These are phyloP conservation scores for Erebia epiphron DNA, from an alignment of 2,888 invertebrate species.

Conservation along the genomic window DNA sequence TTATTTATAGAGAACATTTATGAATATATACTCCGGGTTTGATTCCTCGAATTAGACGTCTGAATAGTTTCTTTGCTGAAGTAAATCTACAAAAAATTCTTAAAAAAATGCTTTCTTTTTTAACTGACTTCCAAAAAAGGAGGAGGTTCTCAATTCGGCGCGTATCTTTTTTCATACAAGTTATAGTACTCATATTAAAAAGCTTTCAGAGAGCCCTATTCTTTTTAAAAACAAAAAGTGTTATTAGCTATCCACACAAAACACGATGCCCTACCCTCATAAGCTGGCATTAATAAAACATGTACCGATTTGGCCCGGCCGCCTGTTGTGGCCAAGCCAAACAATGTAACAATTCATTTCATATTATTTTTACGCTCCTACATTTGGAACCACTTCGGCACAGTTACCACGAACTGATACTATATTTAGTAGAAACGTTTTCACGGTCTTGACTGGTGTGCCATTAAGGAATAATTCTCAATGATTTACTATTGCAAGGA, in stretches of 20 bases:
- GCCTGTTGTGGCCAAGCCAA: slow-evolving; percentile 11
- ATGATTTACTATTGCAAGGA: slow-evolving; percentile 16
- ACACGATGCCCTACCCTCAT: neutral
- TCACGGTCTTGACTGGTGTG: slow-evolving; percentile 10
- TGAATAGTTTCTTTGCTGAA: too few relatives aligned
- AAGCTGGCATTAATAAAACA: slow-evolving; percentile 15
- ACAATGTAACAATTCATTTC: slow-evolving; percentile 18
- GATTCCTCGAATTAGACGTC: too few relatives aligned
- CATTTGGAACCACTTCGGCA: slow-evolving; percentile 3
- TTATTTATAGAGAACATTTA: too few relatives aligned
- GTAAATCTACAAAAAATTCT: too few relatives aligned
- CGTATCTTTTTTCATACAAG: too few relatives aligned
- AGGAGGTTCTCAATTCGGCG: too few relatives aligned
- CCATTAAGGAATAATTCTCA: slow-evolving; percentile 4
- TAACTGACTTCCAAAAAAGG: too few relatives aligned
- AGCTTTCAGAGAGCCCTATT: neutral
- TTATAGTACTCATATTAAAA: neutral
- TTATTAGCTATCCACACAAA: neutral
- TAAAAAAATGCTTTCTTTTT: too few relatives aligned
- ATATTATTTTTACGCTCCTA: slow-evolving; percentile 18
- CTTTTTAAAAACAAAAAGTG: neutral
- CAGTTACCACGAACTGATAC: slow-evolving; percentile 17
- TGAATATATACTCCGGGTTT: too few relatives aligned
- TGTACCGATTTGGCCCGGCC: slow-evolving; percentile 18
- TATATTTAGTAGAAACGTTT: slow-evolving; percentile 19